Base-by-base conservation (phyloP, 2,113 vertebrate genomes). In the Sinocyclocheilus maitianheensis region DNA sequence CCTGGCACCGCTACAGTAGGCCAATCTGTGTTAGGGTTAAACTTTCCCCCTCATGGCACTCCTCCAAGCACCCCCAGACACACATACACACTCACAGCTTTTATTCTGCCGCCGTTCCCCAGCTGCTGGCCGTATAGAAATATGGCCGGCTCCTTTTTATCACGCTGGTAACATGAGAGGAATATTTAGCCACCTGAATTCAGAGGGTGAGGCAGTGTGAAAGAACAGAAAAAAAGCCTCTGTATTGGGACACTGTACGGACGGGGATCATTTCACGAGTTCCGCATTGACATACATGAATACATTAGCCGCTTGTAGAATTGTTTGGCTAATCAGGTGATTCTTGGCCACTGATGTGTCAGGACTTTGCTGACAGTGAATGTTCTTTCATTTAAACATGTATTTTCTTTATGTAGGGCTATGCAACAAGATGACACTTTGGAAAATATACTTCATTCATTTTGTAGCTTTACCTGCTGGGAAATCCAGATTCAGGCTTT, bases 391-490 rank as follows among this genome's bases (percentile, higher is more conserved):
- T 62, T 86, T 65, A 51, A 84, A 88, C 63, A 34, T 69, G 18
- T 40, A 60, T 62, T 84, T 86, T 78, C 84, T 86, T 87, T 89
- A 84, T 71, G 93, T 92, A 95, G 95, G 96, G 96, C 97, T 98
- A 97, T 97, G 96, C 97, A 98, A 97, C 95, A 91, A 94, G 93
- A 95, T 72, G 92, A 96, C 95, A 94, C 94, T 93, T 91, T 88
- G 60, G 43, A 84, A 90, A 87, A 92, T 90, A 86, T 81, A 84
- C 90, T 90, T 90, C 91, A 92, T 93, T 92, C 91, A 90, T 93
- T 92, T 92, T 93, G 90, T 95, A 96, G 96, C 95, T 96, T 95
- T 94, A 94, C 85, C 93, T 92, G 94, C 94, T 95, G 95, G 92
- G 94, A 92, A 94, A 87, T 89, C 93, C 92, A 93, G 89, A 94